Percentiles rank a stretch among this genome's conserved stretches.
Conservation (phyloP, 2,113 vertebrate species). For the Pomatorhinus ruficollis region DNA sequence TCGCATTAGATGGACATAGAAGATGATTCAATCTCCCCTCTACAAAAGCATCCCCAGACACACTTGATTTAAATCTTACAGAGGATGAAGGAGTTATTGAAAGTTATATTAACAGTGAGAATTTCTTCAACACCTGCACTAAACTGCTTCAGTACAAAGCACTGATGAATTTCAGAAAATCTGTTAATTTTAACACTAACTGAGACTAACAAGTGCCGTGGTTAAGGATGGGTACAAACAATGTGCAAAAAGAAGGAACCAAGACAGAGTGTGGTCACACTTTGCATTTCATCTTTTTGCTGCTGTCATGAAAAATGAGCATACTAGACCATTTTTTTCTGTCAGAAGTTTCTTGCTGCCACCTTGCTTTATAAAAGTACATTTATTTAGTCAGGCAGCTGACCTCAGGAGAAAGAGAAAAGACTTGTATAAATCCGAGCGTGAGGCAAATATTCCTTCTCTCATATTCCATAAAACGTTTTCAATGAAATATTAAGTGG, state of each 20-base stretch:
- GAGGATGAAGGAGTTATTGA: not conserved
- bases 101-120: not conserved
- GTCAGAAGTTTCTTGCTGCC: constrained; percentile 65
- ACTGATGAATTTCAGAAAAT: not conserved
- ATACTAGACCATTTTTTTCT: constrained; percentile 15
- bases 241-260: not conserved
- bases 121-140: not conserved
- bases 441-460: not conserved
- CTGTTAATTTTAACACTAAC: not conserved
- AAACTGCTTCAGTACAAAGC: not conserved
- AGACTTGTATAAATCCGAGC: not conserved
- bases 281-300: not conserved
- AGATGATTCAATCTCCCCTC: not conserved
- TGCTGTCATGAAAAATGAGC: constrained; percentile 6
- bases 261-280: not conserved
- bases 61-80: not conserved
- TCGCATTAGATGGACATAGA: not conserved
- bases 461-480: not conserved
- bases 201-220: not conserved
- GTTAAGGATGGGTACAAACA: not conserved
- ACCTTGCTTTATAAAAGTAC: constrained; percentile 67
- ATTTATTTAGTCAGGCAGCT: constrained; percentile 56
- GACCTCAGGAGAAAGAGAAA: constrained; percentile 39
- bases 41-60: not conserved
- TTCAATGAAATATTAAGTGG: not conserved